Conservation (phyloP, 2,113 vertebrate species). For the Chunga burmeisteri region DNA sequence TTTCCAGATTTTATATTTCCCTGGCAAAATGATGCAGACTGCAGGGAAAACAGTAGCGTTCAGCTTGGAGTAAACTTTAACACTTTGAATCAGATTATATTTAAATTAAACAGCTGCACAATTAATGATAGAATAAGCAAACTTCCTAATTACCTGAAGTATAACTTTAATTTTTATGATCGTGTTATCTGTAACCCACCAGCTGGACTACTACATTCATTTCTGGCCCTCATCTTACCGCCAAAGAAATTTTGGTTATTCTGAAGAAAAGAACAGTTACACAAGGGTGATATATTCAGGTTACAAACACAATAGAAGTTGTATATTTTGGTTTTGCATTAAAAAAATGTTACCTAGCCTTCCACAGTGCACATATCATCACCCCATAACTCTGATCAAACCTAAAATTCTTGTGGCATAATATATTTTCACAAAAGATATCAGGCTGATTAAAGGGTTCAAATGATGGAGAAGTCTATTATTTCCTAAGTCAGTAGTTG, state of each 20-base stretch:
- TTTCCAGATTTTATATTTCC: constrained; percentile 59
- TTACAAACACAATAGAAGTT: not conserved
- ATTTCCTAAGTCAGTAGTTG: not conserved
- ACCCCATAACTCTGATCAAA: not conserved
- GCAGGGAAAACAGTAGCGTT: constrained; percentile 40
- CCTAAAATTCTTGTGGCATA: not conserved
- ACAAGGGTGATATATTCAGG: not conserved
- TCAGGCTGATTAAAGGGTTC: not conserved
- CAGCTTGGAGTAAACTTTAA: constrained; percentile 34
- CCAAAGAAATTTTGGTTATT: not conserved
- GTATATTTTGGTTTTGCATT: not conserved
- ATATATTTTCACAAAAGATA: not conserved
- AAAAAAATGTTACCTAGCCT: not conserved
- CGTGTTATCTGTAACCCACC: constrained; percentile 38
- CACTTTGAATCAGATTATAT: constrained; percentile 59
- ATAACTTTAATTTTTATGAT: constrained; percentile 53
- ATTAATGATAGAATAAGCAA: constrained; percentile 58
- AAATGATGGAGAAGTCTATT: not conserved
- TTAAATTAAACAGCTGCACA: constrained; percentile 65
- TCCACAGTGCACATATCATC: not conserved
- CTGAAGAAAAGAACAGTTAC: not conserved
- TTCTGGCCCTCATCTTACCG: not conserved
- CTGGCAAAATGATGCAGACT: constrained; percentile 50
- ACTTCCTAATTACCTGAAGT: constrained; percentile 51
- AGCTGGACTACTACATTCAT: constrained; percentile 20